Base-by-base conservation (phyloP, 2,113 vertebrate species). In the Nibea coibor region DNA sequence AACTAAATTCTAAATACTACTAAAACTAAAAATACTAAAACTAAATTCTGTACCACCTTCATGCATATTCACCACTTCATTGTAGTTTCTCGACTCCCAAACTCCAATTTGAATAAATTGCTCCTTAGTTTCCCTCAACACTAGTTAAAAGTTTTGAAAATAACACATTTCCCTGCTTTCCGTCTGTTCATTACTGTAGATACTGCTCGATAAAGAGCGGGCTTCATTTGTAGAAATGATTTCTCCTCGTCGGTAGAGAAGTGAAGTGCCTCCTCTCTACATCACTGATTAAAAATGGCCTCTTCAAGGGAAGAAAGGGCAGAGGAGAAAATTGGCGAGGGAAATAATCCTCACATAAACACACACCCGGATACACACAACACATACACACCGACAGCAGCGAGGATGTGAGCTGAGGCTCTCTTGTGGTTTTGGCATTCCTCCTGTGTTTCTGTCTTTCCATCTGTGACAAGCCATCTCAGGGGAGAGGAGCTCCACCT, bases 231-330 rank as follows among this genome's bases (percentile, higher is more conserved):
- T 11, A n/a, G 17, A 69, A 53, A 82, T 20, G 48, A 58, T 67
- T 66, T 42, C 31, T 48, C 28, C 20, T 10, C 71, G 8, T 42
- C 57, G 19, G 39, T 35, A 43, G 35, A 63, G n/a, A 59, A 54
- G 64, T 65, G 57, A 80, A 56, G 62, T 28, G 31, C 45, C 39
- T 26, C 57, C 35, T 81, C 61, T 61, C 15, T 10, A 65, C 72
- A 73, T 66, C 31, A 10, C 62, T 75, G 81, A 80, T 77, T 67
- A 76, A 76, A 83, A 82, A 61, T 14, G 26, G 75, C 58, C 69
- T 80, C 72, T 51, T 80, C 45, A 64, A 53, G 10, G 48, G 35
- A n/a, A 72, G 59, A 83, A 70, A 75, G 64, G 65, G 51, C 74
- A 72, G 28, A 19, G 61, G 20, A 67, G 42, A 63, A 67, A 12